Conservation (phyloP, 1,140 invertebrate species). For the Leguminivora glycinivorella region DNA sequence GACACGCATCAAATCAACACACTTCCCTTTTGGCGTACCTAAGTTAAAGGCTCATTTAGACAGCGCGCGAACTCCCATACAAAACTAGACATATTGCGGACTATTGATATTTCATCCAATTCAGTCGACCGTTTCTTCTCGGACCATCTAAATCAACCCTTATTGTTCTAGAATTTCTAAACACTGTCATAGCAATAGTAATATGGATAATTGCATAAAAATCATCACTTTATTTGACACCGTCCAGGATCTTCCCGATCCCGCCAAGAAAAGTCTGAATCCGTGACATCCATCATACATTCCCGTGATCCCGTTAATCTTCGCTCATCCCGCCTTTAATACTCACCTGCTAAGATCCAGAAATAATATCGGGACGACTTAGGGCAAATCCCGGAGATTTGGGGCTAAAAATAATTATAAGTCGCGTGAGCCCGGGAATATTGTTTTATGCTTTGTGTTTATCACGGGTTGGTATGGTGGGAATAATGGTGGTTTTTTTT, state of each 20-base stretch:
- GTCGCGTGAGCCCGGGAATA: slow-evolving; percentile 49
- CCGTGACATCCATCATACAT: slow-evolving; percentile 13
- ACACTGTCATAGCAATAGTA: no score
- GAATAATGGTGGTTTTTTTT: neutral
- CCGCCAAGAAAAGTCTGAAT: slow-evolving; percentile 1
- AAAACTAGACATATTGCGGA: no score
- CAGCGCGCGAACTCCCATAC: no score
- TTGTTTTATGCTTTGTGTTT: slow-evolving; percentile 18
- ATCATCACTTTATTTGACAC: neutral
- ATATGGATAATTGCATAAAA: neutral
- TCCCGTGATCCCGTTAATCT: slow-evolving; percentile 49
- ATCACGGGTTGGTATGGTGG: neutral
- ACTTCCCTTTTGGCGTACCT: no score
- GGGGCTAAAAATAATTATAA: slow-evolving; percentile 74
- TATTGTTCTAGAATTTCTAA: no score
- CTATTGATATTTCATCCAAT: no score
- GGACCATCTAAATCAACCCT: no score
- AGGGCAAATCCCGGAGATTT: slow-evolving; percentile 67
- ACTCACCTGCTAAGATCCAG: slow-evolving; percentile 46
- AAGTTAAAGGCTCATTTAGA: no score
- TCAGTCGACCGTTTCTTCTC: no score
- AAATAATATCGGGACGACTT: slow-evolving; percentile 69
- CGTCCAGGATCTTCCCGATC: neutral
- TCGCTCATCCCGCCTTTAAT: slow-evolving; percentile 48
- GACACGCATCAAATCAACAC: no score